These are phyloP conservation scores for Calameuta pallipes DNA, from an alignment of 2,888 invertebrate genomes.

Conservation along the genomic window DNA sequence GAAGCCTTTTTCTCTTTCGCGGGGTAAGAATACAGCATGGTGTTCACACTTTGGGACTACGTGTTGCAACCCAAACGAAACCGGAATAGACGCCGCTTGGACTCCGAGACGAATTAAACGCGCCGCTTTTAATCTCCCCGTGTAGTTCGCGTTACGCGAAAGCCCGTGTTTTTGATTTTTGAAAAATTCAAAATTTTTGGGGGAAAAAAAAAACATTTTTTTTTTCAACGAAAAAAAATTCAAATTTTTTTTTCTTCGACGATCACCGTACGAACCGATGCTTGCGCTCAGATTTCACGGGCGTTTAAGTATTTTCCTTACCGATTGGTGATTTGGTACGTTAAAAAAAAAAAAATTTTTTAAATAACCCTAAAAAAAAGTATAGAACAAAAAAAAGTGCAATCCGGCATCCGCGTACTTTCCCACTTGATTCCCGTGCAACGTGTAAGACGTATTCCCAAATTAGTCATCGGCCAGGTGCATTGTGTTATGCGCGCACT, in stretches of 20 bases:
- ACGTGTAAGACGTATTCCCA: neutral
- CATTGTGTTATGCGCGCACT: slow-evolving; percentile 1
- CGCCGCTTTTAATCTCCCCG: slow-evolving; percentile 4
- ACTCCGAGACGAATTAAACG: slow-evolving; percentile 36
- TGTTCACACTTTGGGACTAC: slow-evolving; percentile 47
- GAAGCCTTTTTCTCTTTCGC: slow-evolving; percentile 31
- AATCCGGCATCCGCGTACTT: neutral
- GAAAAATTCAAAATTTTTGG: neutral
- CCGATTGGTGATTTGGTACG: neutral
- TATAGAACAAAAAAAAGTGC: too few species aligned
- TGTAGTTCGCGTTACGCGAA: neutral
- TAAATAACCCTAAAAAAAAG: too few species aligned
- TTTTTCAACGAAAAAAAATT: neutral
- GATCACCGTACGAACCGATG: too few species aligned
- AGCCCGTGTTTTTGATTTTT: neutral
- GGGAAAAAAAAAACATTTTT: neutral
- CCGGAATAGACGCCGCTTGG: slow-evolving; percentile 52
- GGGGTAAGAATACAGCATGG: slow-evolving; percentile 57
- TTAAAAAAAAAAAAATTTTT: neutral
- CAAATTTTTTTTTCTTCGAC: neutral
- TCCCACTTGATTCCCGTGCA: neutral
- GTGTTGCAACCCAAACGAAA: slow-evolving; percentile 53
- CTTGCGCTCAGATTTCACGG: neutral
- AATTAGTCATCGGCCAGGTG: neutral
- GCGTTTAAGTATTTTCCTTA: neutral